Percentiles rank a stretch among this genome's conserved stretches.
Conservation (phyloP, 2,797 vertebrate species). For the Astyanax mexicanus region DNA sequence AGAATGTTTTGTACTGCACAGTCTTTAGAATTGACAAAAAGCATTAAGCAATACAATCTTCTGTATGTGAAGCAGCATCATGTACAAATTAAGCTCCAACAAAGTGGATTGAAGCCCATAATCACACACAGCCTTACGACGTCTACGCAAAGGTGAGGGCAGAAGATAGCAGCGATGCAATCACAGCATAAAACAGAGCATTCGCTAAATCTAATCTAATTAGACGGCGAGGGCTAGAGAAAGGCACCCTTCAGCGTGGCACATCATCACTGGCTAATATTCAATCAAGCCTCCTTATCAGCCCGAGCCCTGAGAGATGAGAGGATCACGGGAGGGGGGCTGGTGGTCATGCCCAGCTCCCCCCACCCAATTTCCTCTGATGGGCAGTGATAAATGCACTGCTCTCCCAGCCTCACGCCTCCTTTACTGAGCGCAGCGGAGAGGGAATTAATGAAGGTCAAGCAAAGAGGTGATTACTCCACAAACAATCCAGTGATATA, state of each 20-base stretch:
- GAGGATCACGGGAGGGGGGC: slow-evolving; percentile 23
- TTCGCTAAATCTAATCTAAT: slow-evolving; percentile 47
- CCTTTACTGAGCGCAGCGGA: slow-evolving; percentile 13
- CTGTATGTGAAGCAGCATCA: not conserved
- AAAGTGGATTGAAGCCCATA: not conserved
- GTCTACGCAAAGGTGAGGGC: not conserved
- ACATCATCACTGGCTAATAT: slow-evolving; percentile 30
- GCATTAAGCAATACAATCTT: not conserved
- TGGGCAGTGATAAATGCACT: slow-evolving; percentile 50
- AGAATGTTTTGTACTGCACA: too few relatives aligned
- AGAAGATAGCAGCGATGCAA: not conserved
- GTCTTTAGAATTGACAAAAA: too few relatives aligned
- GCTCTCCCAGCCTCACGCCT: slow-evolving; percentile 12
- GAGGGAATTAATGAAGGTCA: slow-evolving; percentile 50
- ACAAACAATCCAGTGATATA: slow-evolving; percentile 23
- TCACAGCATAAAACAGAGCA: slow-evolving; percentile 17
- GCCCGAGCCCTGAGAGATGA: slow-evolving; percentile 10
- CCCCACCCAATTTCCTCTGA: slow-evolving; percentile 44
- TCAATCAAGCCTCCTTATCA: slow-evolving; percentile 51
- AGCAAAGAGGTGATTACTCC: slow-evolving; percentile 37
- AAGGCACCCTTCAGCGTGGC: slow-evolving; percentile 35
- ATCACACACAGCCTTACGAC: too few relatives aligned
- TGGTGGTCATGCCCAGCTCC: slow-evolving; percentile 30
- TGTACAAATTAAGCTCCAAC: not conserved
- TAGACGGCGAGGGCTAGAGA: slow-evolving; percentile 28